Evolutionary conservation across 2,113 vertebrate species (phyloP).

Genomic region (Varanus salvator): DNA sequence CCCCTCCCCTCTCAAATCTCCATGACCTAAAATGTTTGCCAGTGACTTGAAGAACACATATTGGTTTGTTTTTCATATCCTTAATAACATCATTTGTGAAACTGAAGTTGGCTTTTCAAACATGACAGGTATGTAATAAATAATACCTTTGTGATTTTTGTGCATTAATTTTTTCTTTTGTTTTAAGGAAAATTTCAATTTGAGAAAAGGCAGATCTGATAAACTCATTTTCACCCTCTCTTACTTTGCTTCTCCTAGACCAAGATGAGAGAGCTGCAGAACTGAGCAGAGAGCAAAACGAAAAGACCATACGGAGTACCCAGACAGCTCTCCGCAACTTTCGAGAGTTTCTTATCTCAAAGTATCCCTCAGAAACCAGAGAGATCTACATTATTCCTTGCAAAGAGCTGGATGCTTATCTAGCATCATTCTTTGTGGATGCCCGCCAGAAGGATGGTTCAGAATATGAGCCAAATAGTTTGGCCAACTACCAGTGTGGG

Average conservation of each 20-base stretch:
- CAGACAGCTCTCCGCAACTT: constrained; percentile 88
- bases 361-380: constrained; percentile 84
- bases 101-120: constrained; percentile 70
- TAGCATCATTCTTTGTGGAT: constrained; percentile 88
- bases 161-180: constrained; percentile 59
- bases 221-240: constrained; percentile 72
- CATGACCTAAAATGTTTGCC: constrained; percentile 45
- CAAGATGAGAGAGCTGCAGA: constrained; percentile 85
- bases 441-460: constrained; percentile 89
- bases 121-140: constrained; percentile 62
- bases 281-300: constrained; percentile 86
- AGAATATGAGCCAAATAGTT: constrained; percentile 87
- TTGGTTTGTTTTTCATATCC: constrained; percentile 48
- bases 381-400: constrained; percentile 87
- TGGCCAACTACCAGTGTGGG: constrained; percentile 89
- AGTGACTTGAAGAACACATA: constrained; percentile 54
- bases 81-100: constrained; percentile 70
- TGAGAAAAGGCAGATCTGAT: constrained; percentile 37
- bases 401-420: constrained; percentile 85
- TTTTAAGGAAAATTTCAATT: constrained; percentile 62
- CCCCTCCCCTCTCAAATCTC: constrained; percentile 50
- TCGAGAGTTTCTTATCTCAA: constrained; percentile 86
- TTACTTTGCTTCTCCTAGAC: constrained; percentile 76
- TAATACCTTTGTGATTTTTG: constrained; percentile 57
- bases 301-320: constrained; percentile 88